A percentile compares a stretch with the other conserved stretches of the same genome.
Evolutionary conservation across 2,888 invertebrate genomes (phyloP).

Genomic region (Saturnia pavonia): DNA sequence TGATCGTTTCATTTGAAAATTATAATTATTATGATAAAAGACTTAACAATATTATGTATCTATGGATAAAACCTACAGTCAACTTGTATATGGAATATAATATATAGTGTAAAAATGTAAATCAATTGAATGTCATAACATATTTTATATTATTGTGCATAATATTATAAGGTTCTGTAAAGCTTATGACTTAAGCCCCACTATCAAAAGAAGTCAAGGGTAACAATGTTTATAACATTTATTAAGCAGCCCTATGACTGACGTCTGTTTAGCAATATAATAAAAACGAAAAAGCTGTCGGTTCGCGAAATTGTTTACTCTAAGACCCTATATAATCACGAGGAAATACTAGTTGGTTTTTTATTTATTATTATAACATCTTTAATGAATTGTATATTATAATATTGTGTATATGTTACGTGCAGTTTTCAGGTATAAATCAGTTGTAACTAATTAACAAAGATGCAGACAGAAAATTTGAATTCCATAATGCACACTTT

Average conservation of each 20-base stretch:
- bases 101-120: background rate
- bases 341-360: background rate
- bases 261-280: constrained; percentile 53
- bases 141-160: background rate
- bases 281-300: constrained; percentile 48
- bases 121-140: background rate
- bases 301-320: constrained; percentile 24
- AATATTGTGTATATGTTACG: too few relatives aligned
- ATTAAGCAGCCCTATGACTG: constrained; percentile 67
- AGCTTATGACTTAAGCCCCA: constrained; percentile 35
- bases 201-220: constrained; percentile 43
- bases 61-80: too few relatives aligned
- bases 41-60: too few relatives aligned
- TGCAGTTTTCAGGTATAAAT: too few relatives aligned
- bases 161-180: background rate
- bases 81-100: too few relatives aligned
- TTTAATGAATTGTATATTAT: too few relatives aligned
- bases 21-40: too few relatives aligned
- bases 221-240: constrained; percentile 66
- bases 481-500: too few relatives aligned
- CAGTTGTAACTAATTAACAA: too few relatives aligned
- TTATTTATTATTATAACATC: background rate
- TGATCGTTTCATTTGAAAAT: too few relatives aligned
- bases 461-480: too few relatives aligned
- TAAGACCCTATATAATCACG: background rate